A percentile compares a stretch with the other conserved stretches of the same genome.
phyloP scores from a whole-genome alignment of 2,797 vertebrate genomes.

The Channa striata region DNA sequence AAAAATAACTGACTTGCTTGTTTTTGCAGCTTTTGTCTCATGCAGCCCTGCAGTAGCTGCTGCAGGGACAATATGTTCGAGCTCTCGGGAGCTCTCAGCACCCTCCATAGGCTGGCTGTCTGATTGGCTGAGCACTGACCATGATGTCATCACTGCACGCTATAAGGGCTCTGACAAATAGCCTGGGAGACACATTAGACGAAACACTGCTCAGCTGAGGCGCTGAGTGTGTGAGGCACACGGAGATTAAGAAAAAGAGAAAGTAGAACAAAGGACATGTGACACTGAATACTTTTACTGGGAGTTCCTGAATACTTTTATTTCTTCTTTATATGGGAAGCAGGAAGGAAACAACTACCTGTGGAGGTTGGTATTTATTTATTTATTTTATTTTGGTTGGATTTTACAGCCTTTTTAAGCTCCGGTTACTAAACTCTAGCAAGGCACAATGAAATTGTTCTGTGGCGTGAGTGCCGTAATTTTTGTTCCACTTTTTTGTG shows the following conservation, averaged over 20 bases:
- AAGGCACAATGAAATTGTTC: slow-evolving; percentile 8
- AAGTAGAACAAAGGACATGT: slow-evolving; percentile 58
- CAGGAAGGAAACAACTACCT: slow-evolving; percentile 63
- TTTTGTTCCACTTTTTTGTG: slow-evolving; percentile 3
- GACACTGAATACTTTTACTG: slow-evolving; percentile 53
- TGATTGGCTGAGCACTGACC: slow-evolving; percentile 82
- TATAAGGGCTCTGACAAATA: slow-evolving; percentile 88
- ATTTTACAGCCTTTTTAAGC: slow-evolving; percentile 24
- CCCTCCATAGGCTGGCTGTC: slow-evolving; percentile 56
- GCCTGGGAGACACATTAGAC: slow-evolving; percentile 82
- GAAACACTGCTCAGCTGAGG: slow-evolving; percentile 73
- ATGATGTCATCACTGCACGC: slow-evolving; percentile 85
- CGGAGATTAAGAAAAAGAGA: slow-evolving; percentile 49
- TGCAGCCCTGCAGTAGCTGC: slow-evolving; percentile 55
- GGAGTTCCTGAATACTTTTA: slow-evolving; percentile 52
- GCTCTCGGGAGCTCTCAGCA: slow-evolving; percentile 73
- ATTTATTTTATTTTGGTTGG: slow-evolving; percentile 39
- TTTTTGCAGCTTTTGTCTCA: slow-evolving; percentile 37
- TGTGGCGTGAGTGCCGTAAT: neutral
- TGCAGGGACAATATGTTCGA: slow-evolving; percentile 77
- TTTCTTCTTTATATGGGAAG: slow-evolving; percentile 72
- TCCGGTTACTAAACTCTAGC: slow-evolving; percentile 15
- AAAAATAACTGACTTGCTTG: slow-evolving; percentile 8
- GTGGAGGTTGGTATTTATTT: slow-evolving; percentile 85
- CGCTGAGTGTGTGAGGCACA: slow-evolving; percentile 61